Evolutionary conservation across 2,797 vertebrate genomes (phyloP).

Genomic region (Glyptemys insculpta): DNA sequence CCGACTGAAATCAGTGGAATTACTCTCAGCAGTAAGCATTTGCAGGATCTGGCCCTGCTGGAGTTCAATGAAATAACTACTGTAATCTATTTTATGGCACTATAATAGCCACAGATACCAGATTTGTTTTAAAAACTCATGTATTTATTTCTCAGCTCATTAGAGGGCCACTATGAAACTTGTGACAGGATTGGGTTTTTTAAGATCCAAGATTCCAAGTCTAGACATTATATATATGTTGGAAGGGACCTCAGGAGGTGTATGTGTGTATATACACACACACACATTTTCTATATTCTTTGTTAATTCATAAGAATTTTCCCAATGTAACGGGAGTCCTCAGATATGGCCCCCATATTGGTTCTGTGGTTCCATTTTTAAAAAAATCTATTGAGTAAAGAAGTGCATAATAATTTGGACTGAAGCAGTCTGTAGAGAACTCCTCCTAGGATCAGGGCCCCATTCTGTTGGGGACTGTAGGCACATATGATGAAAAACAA

Average conservation of each 20-base stretch:
- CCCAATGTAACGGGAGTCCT: background rate
- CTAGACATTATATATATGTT: too few species aligned
- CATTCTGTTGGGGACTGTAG: background rate
- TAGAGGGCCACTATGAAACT: background rate
- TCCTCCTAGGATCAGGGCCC: background rate
- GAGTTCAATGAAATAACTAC: background rate
- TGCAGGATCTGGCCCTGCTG: background rate
- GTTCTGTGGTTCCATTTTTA: background rate
- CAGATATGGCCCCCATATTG: background rate
- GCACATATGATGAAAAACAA: background rate
- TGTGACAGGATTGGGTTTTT: background rate
- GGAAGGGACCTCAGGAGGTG: too few species aligned
- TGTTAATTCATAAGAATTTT: background rate
- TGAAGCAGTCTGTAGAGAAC: background rate
- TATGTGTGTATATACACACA: too few species aligned
- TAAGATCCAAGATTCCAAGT: background rate
- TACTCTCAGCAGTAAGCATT: accelerated
- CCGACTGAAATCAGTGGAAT: background rate
- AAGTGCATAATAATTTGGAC: background rate
- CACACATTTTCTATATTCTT: background rate
- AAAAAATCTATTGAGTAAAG: background rate
- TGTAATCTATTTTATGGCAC: background rate
- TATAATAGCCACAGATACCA: background rate
- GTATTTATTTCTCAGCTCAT: background rate
- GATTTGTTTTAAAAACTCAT: background rate